Evolutionary conservation across 2,797 vertebrate genomes (phyloP), one percentile per base, ranked within the genome.

Genomic region (Hemibagrus guttatus): DNA sequence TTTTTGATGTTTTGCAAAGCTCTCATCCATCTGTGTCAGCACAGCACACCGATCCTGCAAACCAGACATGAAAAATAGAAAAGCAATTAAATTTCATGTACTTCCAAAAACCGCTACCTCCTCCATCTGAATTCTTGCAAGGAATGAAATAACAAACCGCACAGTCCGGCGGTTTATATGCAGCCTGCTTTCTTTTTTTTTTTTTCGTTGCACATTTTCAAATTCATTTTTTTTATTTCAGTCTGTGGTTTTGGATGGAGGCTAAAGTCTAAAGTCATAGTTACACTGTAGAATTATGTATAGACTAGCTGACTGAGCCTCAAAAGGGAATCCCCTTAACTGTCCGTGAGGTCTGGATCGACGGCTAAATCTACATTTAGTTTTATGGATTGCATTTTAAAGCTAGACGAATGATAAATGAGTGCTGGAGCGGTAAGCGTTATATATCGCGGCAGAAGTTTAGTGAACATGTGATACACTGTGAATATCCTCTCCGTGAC

Each of bases 71-170:
- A 84, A 84, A 90, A 87, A 87, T 89, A 90, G 84, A 88, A 81
- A 83, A 91, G 94, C 92, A 91, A 89, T 83, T 90, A 91, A 87
- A 92, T 91, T 83, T 92, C 81, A 93, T 91, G 90, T 89, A 90
- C 85, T 88, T 89, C 88, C 58, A 81, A 28, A 92, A 74, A 88
- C 90, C 84, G 52, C 89, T 87, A 35, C 86, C 87, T 85, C 81
- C 88, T 88, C 87, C 88, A 66, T 92, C 89, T 87, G 90, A 93
- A 91, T 93, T 92, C 90, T 91, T 91, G 84, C 76, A 88, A 92
- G 90, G 92, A 92, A 90, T 92, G 91, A 91, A 94, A 93, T 89
- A 93, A 94, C 91, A 94, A 94, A 94, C 93, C 93, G 86, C 94
- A 94, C 92, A 93, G 90, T 89, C 88, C 89, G 83, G 93, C 90